phyloP scores from a whole-genome alignment of 2,888 invertebrate species.

The Trichopoda pennipes region DNA sequence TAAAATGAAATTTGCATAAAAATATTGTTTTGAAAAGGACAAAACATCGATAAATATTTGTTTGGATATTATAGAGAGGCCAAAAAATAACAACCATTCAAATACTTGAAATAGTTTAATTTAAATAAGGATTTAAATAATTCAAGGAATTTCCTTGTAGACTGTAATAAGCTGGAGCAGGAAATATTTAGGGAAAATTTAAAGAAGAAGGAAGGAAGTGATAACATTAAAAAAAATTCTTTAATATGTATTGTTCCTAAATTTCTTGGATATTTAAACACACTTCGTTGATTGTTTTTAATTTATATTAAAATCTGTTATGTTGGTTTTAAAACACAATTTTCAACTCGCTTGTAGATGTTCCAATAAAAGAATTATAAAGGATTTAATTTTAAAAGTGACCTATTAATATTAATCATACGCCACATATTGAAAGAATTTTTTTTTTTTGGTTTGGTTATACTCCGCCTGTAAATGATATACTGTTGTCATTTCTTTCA shows the following conservation, averaged over 20 bases:
- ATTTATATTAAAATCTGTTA: too few relatives aligned
- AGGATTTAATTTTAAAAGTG: not conserved
- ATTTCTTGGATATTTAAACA: too few relatives aligned
- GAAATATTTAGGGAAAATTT: not conserved
- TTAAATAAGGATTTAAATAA: constrained; percentile 19
- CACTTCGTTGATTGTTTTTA: too few relatives aligned
- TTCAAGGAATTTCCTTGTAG: not conserved
- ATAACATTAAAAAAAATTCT: too few relatives aligned
- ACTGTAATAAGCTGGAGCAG: not conserved
- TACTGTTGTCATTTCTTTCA: too few relatives aligned
- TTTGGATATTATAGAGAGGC: not conserved
- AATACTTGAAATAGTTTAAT: not conserved
- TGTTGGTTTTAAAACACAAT: not conserved
- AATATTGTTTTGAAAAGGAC: constrained; percentile 26
- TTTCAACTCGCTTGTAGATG: not conserved
- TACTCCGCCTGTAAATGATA: too few relatives aligned
- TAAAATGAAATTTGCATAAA: constrained; percentile 61
- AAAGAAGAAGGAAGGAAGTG: not conserved
- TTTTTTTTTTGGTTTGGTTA: too few relatives aligned
- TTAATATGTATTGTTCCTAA: too few relatives aligned
- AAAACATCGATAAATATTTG: constrained; percentile 7
- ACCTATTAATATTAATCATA: constrained; percentile 24
- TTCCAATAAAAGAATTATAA: not conserved
- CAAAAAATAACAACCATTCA: not conserved
- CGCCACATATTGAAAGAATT: not conserved